Conservation (phyloP, 2,113 vertebrate species). For the Indri indri region DNA sequence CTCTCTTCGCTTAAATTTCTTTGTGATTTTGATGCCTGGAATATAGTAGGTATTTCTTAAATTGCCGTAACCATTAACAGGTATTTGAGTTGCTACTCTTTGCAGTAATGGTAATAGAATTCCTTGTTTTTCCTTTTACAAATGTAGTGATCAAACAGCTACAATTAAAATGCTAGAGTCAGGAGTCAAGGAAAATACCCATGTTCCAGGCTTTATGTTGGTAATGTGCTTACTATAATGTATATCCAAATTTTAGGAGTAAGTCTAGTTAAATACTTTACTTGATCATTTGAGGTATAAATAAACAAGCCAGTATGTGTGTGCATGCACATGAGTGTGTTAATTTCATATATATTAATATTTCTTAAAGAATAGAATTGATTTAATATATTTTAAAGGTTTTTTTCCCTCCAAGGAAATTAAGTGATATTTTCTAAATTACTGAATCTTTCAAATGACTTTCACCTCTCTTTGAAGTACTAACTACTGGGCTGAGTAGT, state of each 20-base stretch:
- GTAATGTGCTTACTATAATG: neutral
- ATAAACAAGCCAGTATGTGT: neutral
- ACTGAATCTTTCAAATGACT: neutral
- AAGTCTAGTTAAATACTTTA: neutral
- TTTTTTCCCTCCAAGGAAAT: neutral
- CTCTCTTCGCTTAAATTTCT: neutral
- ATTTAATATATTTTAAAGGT: neutral
- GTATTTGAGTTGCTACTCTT: neutral
- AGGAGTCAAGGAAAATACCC: neutral
- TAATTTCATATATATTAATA: neutral
- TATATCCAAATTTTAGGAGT: too few species aligned
- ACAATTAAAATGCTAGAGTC: neutral
- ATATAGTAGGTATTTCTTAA: neutral
- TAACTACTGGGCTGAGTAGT: neutral
- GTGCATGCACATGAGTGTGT: neutral
- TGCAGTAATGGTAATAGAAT: neutral
- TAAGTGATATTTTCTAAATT: neutral
- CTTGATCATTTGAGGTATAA: neutral
- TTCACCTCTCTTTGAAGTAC: neutral
- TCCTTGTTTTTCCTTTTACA: neutral
- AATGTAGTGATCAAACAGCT: neutral
- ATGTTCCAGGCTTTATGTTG: neutral
- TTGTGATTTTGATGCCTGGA: neutral
- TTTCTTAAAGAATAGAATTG: neutral
- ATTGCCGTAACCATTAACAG: neutral